Conservation (phyloP, 2,797 vertebrate species). For the Manis javanica region DNA sequence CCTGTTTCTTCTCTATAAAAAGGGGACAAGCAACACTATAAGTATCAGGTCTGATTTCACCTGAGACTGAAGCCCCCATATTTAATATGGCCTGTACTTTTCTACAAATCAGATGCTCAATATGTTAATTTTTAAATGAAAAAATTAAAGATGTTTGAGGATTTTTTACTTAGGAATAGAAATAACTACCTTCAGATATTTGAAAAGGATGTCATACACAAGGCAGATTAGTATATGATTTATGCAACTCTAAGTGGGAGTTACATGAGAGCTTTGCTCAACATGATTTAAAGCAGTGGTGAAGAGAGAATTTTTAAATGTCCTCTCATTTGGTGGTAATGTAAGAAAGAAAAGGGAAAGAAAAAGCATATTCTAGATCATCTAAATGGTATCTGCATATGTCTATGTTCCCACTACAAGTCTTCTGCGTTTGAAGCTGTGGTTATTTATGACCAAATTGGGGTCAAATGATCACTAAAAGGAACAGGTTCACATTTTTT, state of each 20-base stretch:
- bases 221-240: background rate
- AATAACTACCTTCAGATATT: conserved; percentile 38
- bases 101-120: background rate
- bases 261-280: conserved; percentile 37
- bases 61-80: conserved; percentile 4
- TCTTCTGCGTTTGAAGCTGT: background rate
- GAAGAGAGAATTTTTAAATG: conserved; percentile 25
- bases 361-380: conserved; percentile 51
- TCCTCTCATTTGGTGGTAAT: background rate
- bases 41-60: conserved; percentile 8
- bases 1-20: conserved; percentile 32
- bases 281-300: conserved; percentile 32
- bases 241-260: background rate
- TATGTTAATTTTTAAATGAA: background rate
- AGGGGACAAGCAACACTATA: background rate
- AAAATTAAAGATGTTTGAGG: background rate
- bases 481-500: conserved; percentile 39
- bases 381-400: background rate
- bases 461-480: conserved; percentile 47
- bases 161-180: background rate
- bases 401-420: background rate
- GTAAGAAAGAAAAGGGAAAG: background rate
- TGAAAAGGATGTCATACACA: background rate
- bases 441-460: background rate
- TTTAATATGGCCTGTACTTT: conserved; percentile 3